phyloP scores from a whole-genome alignment of 92 coral and sea anemone genomes.

The Porites lobata region DNA sequence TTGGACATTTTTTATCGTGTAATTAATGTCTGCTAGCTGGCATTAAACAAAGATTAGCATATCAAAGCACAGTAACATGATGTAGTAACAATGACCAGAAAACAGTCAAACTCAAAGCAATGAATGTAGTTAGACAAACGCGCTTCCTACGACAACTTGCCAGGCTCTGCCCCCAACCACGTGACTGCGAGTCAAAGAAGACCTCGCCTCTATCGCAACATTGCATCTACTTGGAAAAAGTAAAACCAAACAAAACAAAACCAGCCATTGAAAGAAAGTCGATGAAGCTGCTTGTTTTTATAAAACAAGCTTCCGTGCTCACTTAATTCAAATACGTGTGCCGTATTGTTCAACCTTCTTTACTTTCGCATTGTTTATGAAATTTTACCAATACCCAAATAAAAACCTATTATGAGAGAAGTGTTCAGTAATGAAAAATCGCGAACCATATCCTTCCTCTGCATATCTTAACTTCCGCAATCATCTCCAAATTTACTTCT shows the following conservation, averaged over 20 bases:
- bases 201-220: slow-evolving; percentile 10
- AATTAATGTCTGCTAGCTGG: slow-evolving; percentile 83
- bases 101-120: slow-evolving; percentile 46
- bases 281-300: slow-evolving; percentile 51
- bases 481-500: slow-evolving; percentile 92
- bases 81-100: slow-evolving; percentile 61
- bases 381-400: slow-evolving; percentile 84
- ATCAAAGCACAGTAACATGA: slow-evolving; percentile 70
- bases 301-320: slow-evolving; percentile 75
- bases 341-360: slow-evolving; percentile 69
- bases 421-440: slow-evolving; percentile 82
- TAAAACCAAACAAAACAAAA: not conserved
- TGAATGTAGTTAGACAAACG: slow-evolving; percentile 27
- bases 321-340: slow-evolving; percentile 55
- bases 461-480: slow-evolving; percentile 83
- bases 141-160: slow-evolving; percentile 21
- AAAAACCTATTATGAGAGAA: slow-evolving; percentile 74
- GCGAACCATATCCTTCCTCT: slow-evolving; percentile 65
- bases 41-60: slow-evolving; percentile 82
- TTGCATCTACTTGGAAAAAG: slow-evolving; percentile 2
- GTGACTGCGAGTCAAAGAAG: slow-evolving; percentile 10
- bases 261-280: slow-evolving; percentile 64
- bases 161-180: slow-evolving; percentile 16
- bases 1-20: slow-evolving; percentile 77
- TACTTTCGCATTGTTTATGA: slow-evolving; percentile 79